phyloP scores from a whole-genome alignment of 2,797 vertebrate genomes.

The Lycodopsis pacificus region DNA sequence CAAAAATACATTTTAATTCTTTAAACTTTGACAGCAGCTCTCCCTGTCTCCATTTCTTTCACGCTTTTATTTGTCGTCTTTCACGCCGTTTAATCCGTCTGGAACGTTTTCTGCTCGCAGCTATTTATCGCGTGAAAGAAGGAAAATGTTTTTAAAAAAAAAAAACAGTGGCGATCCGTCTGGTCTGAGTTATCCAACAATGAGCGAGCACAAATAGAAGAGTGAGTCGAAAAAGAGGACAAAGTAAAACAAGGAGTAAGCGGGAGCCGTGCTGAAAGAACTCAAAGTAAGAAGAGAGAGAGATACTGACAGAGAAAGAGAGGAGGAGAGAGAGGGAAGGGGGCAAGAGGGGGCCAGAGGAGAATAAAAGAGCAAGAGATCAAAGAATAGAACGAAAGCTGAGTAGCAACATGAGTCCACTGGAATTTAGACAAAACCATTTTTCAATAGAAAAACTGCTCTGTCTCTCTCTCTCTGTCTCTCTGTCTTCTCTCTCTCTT shows the following conservation, averaged over 20 bases:
- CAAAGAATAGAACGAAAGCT: conserved; percentile 43
- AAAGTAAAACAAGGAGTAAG: conserved; percentile 15
- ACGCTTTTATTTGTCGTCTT: background rate
- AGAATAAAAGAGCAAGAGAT: conserved; percentile 34
- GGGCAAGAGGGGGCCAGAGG: background rate
- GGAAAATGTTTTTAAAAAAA: background rate
- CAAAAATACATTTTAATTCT: background rate
- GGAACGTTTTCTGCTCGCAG: conserved; percentile 7
- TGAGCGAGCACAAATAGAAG: conserved; percentile 5
- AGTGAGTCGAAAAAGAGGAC: conserved; percentile 13
- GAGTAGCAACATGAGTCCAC: conserved; percentile 46
- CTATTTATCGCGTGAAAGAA: conserved; percentile 19
- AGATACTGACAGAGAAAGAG: background rate
- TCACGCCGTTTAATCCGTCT: conserved; percentile 13
- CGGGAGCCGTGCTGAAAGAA: conserved; percentile 14
- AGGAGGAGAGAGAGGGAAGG: background rate
- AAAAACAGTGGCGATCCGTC: conserved; percentile 23
- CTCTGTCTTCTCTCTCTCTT: too few species aligned
- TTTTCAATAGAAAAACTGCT: conserved; percentile 24
- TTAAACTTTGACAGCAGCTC: background rate
- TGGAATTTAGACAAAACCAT: conserved; percentile 43
- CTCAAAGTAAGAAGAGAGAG: conserved; percentile 19
- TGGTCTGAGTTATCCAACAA: conserved; percentile 21
- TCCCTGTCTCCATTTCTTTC: background rate
- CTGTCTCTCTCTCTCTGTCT: background rate